phyloP scores from a whole-genome alignment of 2,888 invertebrate genomes.

The Isotomurus palustris region DNA sequence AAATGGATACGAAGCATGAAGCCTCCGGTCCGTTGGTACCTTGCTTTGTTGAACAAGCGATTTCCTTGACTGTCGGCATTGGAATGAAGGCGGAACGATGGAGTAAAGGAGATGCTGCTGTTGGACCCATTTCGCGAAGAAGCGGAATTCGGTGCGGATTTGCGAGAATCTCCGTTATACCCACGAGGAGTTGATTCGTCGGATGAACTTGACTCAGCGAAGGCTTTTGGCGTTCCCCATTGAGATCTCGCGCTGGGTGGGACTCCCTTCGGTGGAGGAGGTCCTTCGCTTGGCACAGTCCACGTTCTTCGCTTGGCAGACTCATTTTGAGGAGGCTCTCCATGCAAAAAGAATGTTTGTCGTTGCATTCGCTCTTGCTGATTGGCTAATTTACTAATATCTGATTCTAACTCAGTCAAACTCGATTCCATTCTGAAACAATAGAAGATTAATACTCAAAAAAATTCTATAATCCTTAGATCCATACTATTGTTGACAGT shows the following conservation, averaged over 20 bases:
- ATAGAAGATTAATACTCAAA: neutral
- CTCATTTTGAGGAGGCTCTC: slow-evolving; percentile 32
- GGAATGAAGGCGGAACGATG: slow-evolving; percentile 44
- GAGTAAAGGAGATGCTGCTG: slow-evolving; percentile 20
- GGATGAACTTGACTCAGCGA: slow-evolving; percentile 22
- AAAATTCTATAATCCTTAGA: neutral
- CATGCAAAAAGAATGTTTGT: slow-evolving; percentile 46
- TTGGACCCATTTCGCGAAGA: slow-evolving; percentile 17
- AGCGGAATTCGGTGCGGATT: slow-evolving; percentile 13
- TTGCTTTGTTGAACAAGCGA: slow-evolving; percentile 34
- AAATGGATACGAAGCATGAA: neutral
- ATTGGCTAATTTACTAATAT: slow-evolving; percentile 81
- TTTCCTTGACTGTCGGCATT: slow-evolving; percentile 45
- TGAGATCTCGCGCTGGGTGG: slow-evolving; percentile 39
- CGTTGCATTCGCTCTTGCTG: slow-evolving; percentile 71
- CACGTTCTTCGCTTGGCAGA: slow-evolving; percentile 43
- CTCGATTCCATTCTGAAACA: slow-evolving; percentile 77
- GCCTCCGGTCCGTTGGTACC: neutral
- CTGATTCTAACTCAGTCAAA: slow-evolving; percentile 88
- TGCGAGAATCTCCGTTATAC: slow-evolving; percentile 40
- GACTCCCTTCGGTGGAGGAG: slow-evolving; percentile 5
- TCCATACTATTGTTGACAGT: neutral
- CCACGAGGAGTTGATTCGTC: slow-evolving; percentile 24
- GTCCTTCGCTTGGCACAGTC: slow-evolving; percentile 30
- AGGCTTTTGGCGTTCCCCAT: slow-evolving; percentile 46